Evolutionary conservation across 2,888 invertebrate species (phyloP), one percentile per base, ranked within the genome.

Genomic region (Cacoxenus indagator): DNA sequence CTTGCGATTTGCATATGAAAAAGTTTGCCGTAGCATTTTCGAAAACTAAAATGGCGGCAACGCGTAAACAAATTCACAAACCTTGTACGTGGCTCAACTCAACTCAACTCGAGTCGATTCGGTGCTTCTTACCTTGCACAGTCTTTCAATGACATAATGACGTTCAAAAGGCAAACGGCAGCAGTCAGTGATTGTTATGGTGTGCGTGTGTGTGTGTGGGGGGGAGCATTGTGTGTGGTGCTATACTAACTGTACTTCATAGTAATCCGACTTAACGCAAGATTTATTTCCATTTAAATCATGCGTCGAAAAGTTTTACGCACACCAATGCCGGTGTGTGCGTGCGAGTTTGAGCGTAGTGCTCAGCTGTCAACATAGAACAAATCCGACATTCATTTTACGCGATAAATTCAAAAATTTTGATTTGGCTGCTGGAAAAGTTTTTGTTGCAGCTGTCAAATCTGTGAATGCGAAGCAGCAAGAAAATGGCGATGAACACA

Each of bases 1-100:
- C 81, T 84, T 81, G 83, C 83, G 79, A 81, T 81, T 81, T 81
- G 84, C 81, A 84, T 84, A 82, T 82, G 83, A 81, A 84, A 80
- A 80, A 81, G 76, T 81, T 62, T 84, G 81, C 81, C 81, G 81
- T 27, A 46, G 51, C 29, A 62, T 65, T 51, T 70, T 68, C 68
- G 70, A 70, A 73, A 77, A 77, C 77, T 74, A 69, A 69, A 70
- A 66, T 71, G 73, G 67, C 68, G 29, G 66, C 68, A 64, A 67
- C 70, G 51, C 55, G 78, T 83, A 82, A 83, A 82, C 81, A 84
- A 83, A 83, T 80, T 84, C 74, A 76, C 64, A 75, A 82, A 83
- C 74, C 81, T n/a, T 62, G 45, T 22, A 82, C 82, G 84, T 82
- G 84, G 75, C 76, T 14, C 37, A 37, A 37, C 37, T n/a, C n/a